Evolutionary conservation across 2,888 invertebrate genomes (phyloP), one percentile per base, ranked within the genome.

Genomic region (Melinaea marsaeus): DNA sequence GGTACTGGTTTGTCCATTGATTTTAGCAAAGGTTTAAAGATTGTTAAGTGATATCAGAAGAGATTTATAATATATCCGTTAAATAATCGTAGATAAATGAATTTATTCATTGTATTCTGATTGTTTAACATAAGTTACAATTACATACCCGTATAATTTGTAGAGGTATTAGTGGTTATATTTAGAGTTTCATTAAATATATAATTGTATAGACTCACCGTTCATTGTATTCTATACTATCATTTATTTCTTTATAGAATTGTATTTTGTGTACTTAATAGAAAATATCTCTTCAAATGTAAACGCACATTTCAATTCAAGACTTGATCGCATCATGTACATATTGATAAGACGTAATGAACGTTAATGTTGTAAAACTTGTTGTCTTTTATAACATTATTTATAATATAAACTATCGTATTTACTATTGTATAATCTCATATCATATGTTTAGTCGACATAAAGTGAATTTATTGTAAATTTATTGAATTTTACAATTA

Each of bases 1-100:
- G 75, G 73, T 68, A 81, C 81, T 78, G 83, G 86, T 86, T 88
- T 88, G 90, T 90, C 90, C 90, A 90, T 89, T 88, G 90, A 90
- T 81, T 80, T 87, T 90, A 90, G 90, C 71, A 71, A 74, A 74
- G 74, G 78, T 74, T 60, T 69, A 78, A 78, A 61, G 75, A 76
- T 78, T 79, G 79, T 82, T 80, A 72, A 71, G 73, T 75, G 72
- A 74, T 75, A 74, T 67, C 60, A 67, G 72, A 71, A 66, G 45
- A 61, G 58, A 63, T 60, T 61, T 66, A 66, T 55, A 65, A 68
- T 68, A 65, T 73, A 74, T 78, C 72, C 79, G 83, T 86, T 84
- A 73, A 75, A 51, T 51, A 51, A 22, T 51, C 51, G 85, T 86
- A 86, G 86, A 78, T 67, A 73, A 72, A 77, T 75, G 79, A 82